These are phyloP conservation scores for Tauraco hartlaubi DNA, from an alignment of 2,797 vertebrate genomes.

Conservation along the genomic window DNA sequence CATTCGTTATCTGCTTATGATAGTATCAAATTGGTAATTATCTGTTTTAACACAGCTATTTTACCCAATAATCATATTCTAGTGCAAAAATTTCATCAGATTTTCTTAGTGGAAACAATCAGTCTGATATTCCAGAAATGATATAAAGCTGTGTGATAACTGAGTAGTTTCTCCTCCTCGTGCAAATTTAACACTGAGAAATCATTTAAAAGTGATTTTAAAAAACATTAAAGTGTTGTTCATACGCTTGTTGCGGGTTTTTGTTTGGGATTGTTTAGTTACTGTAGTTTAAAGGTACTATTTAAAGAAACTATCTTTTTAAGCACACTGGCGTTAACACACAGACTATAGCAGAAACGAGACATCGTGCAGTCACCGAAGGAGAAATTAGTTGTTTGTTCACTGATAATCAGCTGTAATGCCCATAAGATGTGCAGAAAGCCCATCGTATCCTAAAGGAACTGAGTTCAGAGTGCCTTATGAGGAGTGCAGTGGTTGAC, in stretches of 20 bases:
- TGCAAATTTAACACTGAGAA: not conserved
- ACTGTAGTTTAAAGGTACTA: not conserved
- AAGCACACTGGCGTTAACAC: not conserved
- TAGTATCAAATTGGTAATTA: not conserved
- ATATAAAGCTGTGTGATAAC: not conserved
- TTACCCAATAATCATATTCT: not conserved
- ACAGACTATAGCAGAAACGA: not conserved
- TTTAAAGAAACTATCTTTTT: not conserved
- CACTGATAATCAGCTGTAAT: slow-evolving; percentile 12
- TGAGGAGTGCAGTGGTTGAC: not conserved
- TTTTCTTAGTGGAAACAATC: not conserved
- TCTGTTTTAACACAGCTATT: not conserved
- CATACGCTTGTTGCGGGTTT: not conserved
- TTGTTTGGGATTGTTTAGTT: not conserved
- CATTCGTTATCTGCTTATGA: not conserved
- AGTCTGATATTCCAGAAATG: not conserved
- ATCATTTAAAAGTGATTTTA: not conserved
- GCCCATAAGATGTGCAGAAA: not conserved
- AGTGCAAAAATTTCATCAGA: not conserved
- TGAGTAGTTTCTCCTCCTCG: not conserved
- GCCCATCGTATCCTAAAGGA: not conserved
- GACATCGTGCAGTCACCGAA: not conserved
- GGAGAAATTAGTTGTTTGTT: slow-evolving; percentile 9
- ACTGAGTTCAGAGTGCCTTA: accelerated
- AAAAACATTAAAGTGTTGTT: not conserved